Percentiles rank a stretch among this genome's conserved stretches.
These are phyloP conservation scores for Myotis daubentonii DNA, from an alignment of 2,797 vertebrate species.

Conservation along the genomic window DNA sequence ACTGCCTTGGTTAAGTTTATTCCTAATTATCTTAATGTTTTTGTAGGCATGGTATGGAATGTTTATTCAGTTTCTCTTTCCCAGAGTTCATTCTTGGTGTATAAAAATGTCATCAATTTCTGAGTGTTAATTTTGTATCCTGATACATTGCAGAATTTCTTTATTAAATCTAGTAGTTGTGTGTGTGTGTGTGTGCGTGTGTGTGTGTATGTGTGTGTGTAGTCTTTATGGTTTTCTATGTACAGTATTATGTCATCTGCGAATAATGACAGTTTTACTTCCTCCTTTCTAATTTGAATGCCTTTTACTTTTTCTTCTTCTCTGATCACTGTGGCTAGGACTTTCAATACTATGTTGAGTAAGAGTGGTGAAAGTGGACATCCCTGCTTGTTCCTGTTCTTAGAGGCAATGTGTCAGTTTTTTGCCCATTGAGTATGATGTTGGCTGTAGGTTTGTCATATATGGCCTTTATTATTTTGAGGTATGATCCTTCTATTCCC, in stretches of 20 bases:
- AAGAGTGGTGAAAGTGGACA: background rate
- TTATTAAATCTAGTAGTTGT: background rate
- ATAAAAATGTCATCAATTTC: background rate
- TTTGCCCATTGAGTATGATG: background rate
- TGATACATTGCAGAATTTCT: background rate
- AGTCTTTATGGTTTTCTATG: background rate
- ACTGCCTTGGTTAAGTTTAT: background rate
- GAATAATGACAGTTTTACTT: background rate
- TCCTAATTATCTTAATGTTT: background rate
- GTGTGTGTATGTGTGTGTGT: no score
- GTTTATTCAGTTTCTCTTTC: background rate
- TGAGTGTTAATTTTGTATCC: background rate
- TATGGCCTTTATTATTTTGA: background rate
- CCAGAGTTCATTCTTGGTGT: background rate
- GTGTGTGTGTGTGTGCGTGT: no score
- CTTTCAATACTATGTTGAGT: background rate
- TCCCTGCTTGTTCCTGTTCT: background rate
- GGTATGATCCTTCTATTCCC: background rate
- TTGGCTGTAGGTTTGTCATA: background rate
- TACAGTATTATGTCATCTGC: background rate
- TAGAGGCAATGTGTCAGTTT: background rate
- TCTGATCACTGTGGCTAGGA: background rate
- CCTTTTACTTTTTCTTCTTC: background rate
- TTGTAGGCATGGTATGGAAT: background rate
- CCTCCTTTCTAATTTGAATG: background rate